Conservation (phyloP, 1,140 invertebrate genomes). For the Prorops nasuta region DNA sequence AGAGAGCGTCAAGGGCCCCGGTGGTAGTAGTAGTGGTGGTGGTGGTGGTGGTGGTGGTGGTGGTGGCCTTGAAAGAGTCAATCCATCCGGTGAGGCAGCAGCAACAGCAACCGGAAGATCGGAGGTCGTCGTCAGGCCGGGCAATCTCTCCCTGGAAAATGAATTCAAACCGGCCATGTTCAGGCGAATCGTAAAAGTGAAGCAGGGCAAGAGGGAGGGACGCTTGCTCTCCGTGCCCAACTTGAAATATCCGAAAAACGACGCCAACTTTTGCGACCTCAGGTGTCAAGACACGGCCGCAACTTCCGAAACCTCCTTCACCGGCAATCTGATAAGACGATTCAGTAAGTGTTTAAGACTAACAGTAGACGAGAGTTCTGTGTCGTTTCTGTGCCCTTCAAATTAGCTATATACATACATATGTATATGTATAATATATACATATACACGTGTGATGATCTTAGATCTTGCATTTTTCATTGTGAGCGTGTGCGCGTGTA, state of each 20-base stretch:
- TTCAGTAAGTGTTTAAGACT: conserved; percentile 76
- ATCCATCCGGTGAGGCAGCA: neutral
- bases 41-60: neutral
- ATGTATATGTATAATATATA: too few relatives aligned
- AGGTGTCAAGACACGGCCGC: conserved; percentile 49
- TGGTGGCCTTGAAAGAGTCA: neutral
- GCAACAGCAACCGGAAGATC: neutral
- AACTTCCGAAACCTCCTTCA: conserved; percentile 56
- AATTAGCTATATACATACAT: conserved; percentile 10
- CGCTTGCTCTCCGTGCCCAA: conserved; percentile 75
- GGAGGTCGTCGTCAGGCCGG: conserved; percentile 49
- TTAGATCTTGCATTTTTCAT: neutral
- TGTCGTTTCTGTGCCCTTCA: conserved; percentile 31
- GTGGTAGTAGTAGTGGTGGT: neutral
- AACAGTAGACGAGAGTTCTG: conserved; percentile 42
- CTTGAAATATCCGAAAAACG: conserved; percentile 65
- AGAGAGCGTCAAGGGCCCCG: conserved; percentile 16
- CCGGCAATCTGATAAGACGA: conserved; percentile 73
- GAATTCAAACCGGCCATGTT: conserved; percentile 62
- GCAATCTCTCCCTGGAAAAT: conserved; percentile 63
- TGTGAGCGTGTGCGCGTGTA: conserved; percentile 15
- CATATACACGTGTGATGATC: neutral
- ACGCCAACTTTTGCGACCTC: conserved; percentile 38
- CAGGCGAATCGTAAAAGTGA: conserved; percentile 59
- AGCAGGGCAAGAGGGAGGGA: conserved; percentile 63